Base-by-base conservation (phyloP, 2,113 vertebrate genomes). In the Craseonycteris thonglongyai region DNA sequence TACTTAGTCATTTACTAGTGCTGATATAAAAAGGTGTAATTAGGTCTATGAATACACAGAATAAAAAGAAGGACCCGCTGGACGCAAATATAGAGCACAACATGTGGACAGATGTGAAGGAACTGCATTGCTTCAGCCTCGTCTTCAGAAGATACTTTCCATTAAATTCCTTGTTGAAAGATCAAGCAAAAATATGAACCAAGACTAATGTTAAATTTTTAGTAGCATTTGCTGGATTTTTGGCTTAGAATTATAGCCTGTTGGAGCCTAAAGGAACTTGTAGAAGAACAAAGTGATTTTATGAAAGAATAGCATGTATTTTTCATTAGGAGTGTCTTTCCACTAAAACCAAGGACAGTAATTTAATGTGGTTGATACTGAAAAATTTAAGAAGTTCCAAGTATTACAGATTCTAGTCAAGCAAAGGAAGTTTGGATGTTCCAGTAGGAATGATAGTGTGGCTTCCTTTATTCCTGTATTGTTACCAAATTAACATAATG, bases 251-350 rank as follows among this genome's bases (percentile, higher is more conserved):
- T 87, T 89, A 83, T 9, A 69, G 58, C 68, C 51, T 87, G 56
- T 61, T 81, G 28, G 28, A 61, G 35, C 33, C 66, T 38, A 18
- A 65, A 75, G 59, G 54, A 75, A 45, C 28, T 42, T 56, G 3
- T 35, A 74, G 69, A 90, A 95, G 65, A 69, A 80, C 69, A 63
- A 69, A 90, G 45, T 89, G 69, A 92, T 92, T 95, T 95, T 83
- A 92, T 61, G 71, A 24, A 35, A 65, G 69, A 96, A 51, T 12
- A 61, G 4, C 65, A 63, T 90, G 84, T 80, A 92, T 87, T 95
- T 95, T 96, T 90, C 54, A 88, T 86, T 74, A 92, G 66, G 35
- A 15, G 10, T 80, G 38, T 28, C 47, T 96, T 75, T 51, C 21
- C 75, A 68, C 33, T 65, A 83, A 92, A 92, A 59, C 15, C 91